These are phyloP conservation scores for Sinelater perroti DNA, from an alignment of 2,888 invertebrate species.

Conservation along the genomic window DNA sequence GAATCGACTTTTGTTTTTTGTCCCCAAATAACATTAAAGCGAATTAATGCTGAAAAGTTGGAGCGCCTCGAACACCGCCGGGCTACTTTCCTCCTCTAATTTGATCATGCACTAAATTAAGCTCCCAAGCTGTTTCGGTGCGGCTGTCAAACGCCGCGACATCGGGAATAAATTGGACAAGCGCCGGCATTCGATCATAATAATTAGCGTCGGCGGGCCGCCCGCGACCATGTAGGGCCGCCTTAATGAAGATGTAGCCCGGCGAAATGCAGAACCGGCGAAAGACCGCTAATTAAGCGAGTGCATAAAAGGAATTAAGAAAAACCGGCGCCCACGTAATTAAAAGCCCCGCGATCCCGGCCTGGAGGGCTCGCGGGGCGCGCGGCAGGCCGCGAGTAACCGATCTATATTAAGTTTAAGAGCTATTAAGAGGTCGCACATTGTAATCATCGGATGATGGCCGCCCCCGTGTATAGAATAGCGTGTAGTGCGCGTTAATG, in stretches of 20 bases:
- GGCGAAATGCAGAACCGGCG: slow-evolving; percentile 24
- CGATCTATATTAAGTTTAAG: slow-evolving; percentile 25
- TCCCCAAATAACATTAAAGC: no score
- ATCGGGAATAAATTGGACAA: slow-evolving; percentile 18
- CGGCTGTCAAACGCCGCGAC: slow-evolving; percentile 1
- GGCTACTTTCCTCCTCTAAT: neutral
- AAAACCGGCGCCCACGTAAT: slow-evolving; percentile 18
- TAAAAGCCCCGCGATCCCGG: slow-evolving; percentile 2
- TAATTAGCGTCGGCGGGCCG: slow-evolving; percentile 20
- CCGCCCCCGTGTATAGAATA: slow-evolving; percentile 34
- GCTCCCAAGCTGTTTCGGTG: neutral
- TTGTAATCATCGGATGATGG: slow-evolving; percentile 35
- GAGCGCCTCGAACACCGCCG: neutral
- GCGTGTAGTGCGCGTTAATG: slow-evolving; percentile 46
- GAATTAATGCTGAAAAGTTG: neutral
- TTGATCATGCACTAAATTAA: slow-evolving; percentile 4
- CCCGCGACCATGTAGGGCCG: slow-evolving; percentile 18
- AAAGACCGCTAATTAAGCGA: slow-evolving; percentile 22
- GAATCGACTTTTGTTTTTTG: no score
- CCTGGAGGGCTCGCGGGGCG: slow-evolving; percentile 11
- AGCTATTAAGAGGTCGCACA: slow-evolving; percentile 33
- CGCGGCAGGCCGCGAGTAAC: no score
- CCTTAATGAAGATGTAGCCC: slow-evolving; percentile 25
- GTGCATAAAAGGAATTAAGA: slow-evolving; percentile 25
- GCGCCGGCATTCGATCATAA: slow-evolving; percentile 15